Base-by-base conservation (phyloP, 2,113 vertebrate genomes). In the Oncorhynchus clarkii region DNA sequence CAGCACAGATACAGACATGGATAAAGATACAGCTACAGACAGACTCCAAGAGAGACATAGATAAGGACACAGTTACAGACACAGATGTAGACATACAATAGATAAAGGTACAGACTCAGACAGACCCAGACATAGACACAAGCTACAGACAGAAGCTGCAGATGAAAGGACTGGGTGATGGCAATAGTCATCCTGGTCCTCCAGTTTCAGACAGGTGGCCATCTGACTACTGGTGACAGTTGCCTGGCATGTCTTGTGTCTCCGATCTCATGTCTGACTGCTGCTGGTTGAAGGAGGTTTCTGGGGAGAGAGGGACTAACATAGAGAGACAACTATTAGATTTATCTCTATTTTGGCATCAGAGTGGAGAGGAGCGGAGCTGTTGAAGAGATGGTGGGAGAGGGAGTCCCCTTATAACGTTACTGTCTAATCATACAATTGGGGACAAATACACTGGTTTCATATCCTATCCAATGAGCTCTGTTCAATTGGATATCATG, bases 261-360 rank as follows among this genome's bases (percentile, higher is more conserved):
- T 90, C 87, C 87, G 87, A 90, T 91, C 88, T 88, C 75, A 83
- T 82, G 78, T 81, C 80, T 81, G 71, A 79, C 80, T 84, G 83
- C 76, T 77, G 85, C 69, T 80, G 75, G 77, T 34, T n/a, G 29
- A 24, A 14, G 7, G 51, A 57, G 49, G 39, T 76, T 80, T 77
- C 70, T 11, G 18, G 16, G 18, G 12, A 67, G 78, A 62, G 68
- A 24, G n/a, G 24, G 16, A 62, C 2, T 22, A 62, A 62, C 12
- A 18, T 54, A 54, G 12, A 54, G 49, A 5, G 16, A 5, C 51
- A 18, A 54, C 51, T 18, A 18, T 54, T 18, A 16, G 51, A 54
- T 54, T 0, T 54, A 18, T n/a, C 59, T 22, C 18, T 62, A 62
- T 22, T 22, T 14, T 54, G 85, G 77, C 79, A 79, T 80, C 83